A percentile compares a stretch with the other conserved stretches of the same genome.
Evolutionary conservation across 2,888 invertebrate genomes (phyloP).

Genomic region (Dyspetes luteomarginatus): DNA sequence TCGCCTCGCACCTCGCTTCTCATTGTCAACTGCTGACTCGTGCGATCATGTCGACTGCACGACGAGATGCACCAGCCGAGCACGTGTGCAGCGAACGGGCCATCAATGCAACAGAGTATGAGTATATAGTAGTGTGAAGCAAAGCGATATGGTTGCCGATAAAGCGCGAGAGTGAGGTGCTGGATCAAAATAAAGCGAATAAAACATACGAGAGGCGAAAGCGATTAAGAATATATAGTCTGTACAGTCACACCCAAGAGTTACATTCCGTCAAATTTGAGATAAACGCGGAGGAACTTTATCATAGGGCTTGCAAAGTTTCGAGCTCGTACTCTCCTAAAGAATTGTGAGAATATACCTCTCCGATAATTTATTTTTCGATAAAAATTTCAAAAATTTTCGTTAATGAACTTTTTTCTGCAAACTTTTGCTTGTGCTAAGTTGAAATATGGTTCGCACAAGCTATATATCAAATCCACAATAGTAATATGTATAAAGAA

Average conservation of each 20-base stretch:
- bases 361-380: too few species aligned
- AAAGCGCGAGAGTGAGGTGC: constrained; percentile 35
- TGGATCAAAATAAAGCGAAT: constrained; percentile 58
- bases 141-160: constrained; percentile 44
- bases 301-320: too few species aligned
- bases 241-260: background rate
- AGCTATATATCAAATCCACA: too few species aligned
- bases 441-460: too few species aligned
- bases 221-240: constrained; percentile 3
- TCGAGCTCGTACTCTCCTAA: too few species aligned
- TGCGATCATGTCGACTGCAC: constrained; percentile 7
- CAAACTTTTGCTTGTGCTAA: too few species aligned
- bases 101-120: constrained; percentile 6
- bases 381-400: too few species aligned
- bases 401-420: too few species aligned
- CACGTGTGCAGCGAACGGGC: constrained; percentile 29
- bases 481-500: too few species aligned
- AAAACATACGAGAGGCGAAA: constrained; percentile 21
- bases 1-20: background rate
- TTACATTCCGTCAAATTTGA: too few species aligned
- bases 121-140: background rate
- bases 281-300: too few species aligned
- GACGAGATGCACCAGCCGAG: constrained; percentile 23
- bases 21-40: constrained; percentile 25
- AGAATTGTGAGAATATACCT: too few species aligned